phyloP scores from a whole-genome alignment of 2,797 vertebrate genomes.

The Helicolenus hilgendorfi region DNA sequence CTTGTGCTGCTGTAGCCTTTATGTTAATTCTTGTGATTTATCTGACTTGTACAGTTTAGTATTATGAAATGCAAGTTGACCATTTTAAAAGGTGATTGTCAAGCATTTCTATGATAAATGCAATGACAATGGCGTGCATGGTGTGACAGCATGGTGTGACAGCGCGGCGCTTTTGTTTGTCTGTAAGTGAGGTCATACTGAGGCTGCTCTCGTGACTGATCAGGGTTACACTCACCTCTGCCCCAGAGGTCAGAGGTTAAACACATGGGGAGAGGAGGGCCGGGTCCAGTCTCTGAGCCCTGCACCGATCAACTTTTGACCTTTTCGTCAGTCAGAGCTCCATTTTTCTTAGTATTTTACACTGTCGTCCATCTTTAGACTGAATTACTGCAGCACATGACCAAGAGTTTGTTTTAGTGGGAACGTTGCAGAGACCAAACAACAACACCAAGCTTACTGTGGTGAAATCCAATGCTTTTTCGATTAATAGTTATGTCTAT shows the following conservation, averaged over 20 bases:
- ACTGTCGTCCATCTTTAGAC: background rate
- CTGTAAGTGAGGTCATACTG: slow-evolving; percentile 34
- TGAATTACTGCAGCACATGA: background rate
- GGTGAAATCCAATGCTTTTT: background rate
- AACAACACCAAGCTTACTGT: background rate
- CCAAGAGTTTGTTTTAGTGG: background rate
- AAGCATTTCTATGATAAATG: background rate
- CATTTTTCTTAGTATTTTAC: background rate
- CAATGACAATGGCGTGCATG: background rate
- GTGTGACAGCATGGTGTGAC: slow-evolving; percentile 12
- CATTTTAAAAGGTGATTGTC: no score
- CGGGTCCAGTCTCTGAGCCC: background rate
- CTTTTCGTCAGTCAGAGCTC: slow-evolving; percentile 20
- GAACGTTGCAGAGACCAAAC: background rate
- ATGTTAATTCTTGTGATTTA: background rate
- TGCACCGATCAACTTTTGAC: slow-evolving; percentile 3
- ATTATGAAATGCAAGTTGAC: background rate
- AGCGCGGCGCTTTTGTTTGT: slow-evolving; percentile 13
- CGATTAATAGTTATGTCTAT: no score
- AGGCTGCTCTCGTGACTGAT: slow-evolving; percentile 52
- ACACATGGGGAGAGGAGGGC: slow-evolving; percentile 33
- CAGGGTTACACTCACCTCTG: slow-evolving; percentile 51
- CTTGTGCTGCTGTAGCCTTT: background rate
- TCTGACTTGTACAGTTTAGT: background rate
- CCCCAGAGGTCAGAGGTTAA: slow-evolving; percentile 69